phyloP scores from a whole-genome alignment of 2,888 invertebrate genomes.

The Strigamia crassipes region DNA sequence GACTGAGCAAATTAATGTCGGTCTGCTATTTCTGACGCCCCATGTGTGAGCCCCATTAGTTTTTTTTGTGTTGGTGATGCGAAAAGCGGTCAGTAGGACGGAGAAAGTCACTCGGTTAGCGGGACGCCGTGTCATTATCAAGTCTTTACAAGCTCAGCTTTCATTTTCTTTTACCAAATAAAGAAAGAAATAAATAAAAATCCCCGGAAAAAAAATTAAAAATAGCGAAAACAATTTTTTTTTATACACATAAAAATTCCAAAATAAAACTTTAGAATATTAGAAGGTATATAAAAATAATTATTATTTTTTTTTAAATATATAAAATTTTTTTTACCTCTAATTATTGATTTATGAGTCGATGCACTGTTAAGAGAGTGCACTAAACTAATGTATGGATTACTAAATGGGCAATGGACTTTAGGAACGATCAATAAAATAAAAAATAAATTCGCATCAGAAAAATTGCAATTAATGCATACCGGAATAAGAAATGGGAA shows the following conservation, averaged over 20 bases:
- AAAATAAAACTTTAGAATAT: too few relatives aligned
- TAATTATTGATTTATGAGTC: constrained; percentile 2
- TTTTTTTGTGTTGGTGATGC: not conserved
- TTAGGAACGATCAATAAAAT: not conserved
- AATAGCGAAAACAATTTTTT: not conserved
- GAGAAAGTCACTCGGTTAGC: constrained; percentile 11
- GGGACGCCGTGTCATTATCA: constrained; percentile 21
- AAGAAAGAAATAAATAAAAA: not conserved
- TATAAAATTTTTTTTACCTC: not conserved
- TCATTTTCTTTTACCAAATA: not conserved
- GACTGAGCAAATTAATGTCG: not conserved
- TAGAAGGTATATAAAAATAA: too few relatives aligned
- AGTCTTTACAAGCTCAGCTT: not conserved
- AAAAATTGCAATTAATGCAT: not conserved
- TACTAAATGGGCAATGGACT: constrained; percentile 2
- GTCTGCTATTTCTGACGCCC: not conserved
- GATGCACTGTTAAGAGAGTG: constrained; percentile 4
- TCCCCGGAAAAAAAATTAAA: not conserved
- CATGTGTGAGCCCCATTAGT: constrained; percentile 7
- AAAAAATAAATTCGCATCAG: not conserved
- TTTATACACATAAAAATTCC: not conserved
- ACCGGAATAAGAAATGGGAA: not conserved
- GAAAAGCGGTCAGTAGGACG: constrained; percentile 16
- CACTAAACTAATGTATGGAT: not conserved
- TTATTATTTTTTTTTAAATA: too few relatives aligned